Evolutionary conservation across 1,140 invertebrate species (phyloP).

Genomic region (Lepidurus apus): DNA sequence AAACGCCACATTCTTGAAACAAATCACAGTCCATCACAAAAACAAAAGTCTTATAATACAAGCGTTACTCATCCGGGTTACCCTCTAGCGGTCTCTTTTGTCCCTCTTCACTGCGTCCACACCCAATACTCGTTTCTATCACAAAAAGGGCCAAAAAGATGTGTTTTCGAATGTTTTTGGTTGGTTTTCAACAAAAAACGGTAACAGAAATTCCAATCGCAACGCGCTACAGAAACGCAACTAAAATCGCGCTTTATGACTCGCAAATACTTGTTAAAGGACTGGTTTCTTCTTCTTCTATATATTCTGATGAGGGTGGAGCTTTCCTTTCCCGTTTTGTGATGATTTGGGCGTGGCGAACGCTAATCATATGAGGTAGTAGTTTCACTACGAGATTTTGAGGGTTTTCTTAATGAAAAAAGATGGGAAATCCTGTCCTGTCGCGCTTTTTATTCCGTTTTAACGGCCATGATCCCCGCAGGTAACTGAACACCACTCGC

Average conservation of each 20-base stretch:
- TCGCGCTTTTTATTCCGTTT: not conserved
- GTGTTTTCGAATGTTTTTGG: not conserved
- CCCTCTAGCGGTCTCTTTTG: not conserved
- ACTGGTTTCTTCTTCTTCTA: not conserved
- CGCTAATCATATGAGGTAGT: not conserved
- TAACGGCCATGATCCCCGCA: not conserved
- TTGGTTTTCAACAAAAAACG: not conserved
- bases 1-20: not conserved
- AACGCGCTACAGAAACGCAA: not conserved
- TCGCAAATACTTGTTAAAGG: not conserved
- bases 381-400: conserved; percentile 18
- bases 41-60: not conserved
- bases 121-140: not conserved
- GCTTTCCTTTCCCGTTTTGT: not conserved
- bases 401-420: not conserved
- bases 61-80: not conserved
- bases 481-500: conserved; percentile 16
- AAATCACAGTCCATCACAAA: conserved; percentile 7
- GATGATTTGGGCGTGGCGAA: not conserved
- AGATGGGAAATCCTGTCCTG: not conserved
- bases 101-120: not conserved
- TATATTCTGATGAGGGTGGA: not conserved
- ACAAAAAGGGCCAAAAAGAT: not conserved
- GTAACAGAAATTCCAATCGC: not conserved
- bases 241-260: not conserved